Conservation (phyloP, 2,888 invertebrate species). For the Hedya salicella region DNA sequence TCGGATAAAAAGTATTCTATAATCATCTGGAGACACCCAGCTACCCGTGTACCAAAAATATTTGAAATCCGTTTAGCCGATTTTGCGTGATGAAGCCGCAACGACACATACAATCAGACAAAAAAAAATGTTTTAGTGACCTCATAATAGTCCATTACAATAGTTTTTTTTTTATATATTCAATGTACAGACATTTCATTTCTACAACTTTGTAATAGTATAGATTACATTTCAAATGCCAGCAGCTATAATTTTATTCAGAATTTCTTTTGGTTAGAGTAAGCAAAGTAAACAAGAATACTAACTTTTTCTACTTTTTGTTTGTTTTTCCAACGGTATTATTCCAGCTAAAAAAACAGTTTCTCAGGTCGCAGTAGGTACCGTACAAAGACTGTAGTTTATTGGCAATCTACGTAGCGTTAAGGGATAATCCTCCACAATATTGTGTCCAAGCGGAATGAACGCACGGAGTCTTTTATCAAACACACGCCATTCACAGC, state of each 20-base stretch:
- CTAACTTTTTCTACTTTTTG: background rate
- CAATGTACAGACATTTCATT: no score
- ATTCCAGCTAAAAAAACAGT: constrained; percentile 21
- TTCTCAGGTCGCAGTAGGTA: background rate
- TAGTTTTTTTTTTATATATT: no score
- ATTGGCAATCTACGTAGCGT: constrained; percentile 40
- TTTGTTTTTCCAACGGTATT: background rate
- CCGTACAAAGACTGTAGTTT: constrained; percentile 27
- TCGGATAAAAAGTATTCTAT: no score
- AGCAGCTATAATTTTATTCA: background rate
- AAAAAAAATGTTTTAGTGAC: no score
- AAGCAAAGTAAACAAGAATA: background rate
- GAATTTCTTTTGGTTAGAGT: background rate
- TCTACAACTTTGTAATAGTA: no score
- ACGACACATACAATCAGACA: no score
- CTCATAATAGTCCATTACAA: no score
- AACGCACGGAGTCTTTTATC: constrained; percentile 50
- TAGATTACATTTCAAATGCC: no score
- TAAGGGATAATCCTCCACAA: constrained; percentile 45
- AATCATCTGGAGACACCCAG: no score
- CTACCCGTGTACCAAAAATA: no score
- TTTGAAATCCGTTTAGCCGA: no score
- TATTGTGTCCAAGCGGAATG: constrained; percentile 42
- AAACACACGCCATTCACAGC: constrained; percentile 57
- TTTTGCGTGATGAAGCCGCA: no score